These are phyloP conservation scores for Prionace glauca DNA, from an alignment of 2,797 vertebrate genomes.

Conservation along the genomic window DNA sequence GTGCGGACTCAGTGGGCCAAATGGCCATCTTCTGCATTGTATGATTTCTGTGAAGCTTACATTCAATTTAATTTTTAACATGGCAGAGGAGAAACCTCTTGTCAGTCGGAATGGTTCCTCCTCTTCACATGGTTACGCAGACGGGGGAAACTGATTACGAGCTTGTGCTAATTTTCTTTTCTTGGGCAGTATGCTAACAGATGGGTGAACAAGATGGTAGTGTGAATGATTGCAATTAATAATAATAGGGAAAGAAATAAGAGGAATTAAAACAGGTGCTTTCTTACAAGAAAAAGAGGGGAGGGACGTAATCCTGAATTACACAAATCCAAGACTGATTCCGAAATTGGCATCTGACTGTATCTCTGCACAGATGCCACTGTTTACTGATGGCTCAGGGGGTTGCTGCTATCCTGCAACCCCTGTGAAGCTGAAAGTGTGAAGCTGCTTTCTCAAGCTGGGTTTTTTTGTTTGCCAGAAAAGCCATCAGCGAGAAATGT, in stretches of 20 bases:
- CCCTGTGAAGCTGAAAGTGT: conserved; percentile 11
- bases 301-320: background rate
- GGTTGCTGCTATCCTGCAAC: background rate
- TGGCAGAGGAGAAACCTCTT: background rate
- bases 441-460: background rate
- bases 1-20: too few relatives aligned
- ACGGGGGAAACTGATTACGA: background rate
- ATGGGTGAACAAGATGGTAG: conserved; percentile 1
- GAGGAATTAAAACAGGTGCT: background rate
- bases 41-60: background rate
- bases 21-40: too few relatives aligned
- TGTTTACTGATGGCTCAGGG: background rate
- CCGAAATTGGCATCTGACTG: background rate
- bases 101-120: background rate
- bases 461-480: background rate
- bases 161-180: background rate
- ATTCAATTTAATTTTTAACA: background rate
- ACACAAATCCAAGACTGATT: background rate
- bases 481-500: background rate
- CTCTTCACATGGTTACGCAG: background rate
- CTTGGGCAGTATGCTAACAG: background rate
- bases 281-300: background rate
- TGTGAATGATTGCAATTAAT: background rate
- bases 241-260: background rate
- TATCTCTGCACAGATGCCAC: background rate